phyloP scores from a whole-genome alignment of 2,888 invertebrate species.

The Leptinotarsa rubiginosa region DNA sequence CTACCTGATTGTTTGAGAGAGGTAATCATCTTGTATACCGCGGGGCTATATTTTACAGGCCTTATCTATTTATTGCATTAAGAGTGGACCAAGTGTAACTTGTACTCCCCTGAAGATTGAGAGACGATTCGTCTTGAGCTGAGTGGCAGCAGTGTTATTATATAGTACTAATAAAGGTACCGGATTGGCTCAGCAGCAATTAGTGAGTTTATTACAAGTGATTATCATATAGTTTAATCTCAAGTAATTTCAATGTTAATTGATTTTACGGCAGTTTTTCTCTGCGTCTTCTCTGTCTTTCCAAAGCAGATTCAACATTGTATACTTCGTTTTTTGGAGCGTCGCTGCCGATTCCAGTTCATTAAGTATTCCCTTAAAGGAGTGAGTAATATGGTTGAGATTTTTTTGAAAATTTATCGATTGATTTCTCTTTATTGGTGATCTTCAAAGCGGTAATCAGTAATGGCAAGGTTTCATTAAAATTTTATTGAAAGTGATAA shows the following conservation, averaged over 20 bases:
- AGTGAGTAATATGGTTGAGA: slow-evolving; percentile 12
- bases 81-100: slow-evolving; percentile 49
- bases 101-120: slow-evolving; percentile 6
- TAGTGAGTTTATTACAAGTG: slow-evolving; percentile 65
- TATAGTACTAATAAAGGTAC: slow-evolving; percentile 62
- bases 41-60: slow-evolving; percentile 61
- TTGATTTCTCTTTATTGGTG: slow-evolving; percentile 9
- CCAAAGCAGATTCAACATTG: slow-evolving; percentile 8
- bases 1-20: slow-evolving; percentile 54
- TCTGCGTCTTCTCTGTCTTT: slow-evolving; percentile 28
- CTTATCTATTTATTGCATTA: slow-evolving; percentile 63
- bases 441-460: background rate
- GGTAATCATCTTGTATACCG: slow-evolving; percentile 56
- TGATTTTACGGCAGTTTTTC: slow-evolving; percentile 58
- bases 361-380: slow-evolving; percentile 22
- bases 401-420: slow-evolving; percentile 12
- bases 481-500: slow-evolving; percentile 6
- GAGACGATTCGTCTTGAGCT: slow-evolving; percentile 31
- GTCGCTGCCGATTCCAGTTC: slow-evolving; percentile 16
- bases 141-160: slow-evolving; percentile 56
- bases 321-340: slow-evolving; percentile 16
- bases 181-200: slow-evolving; percentile 63
- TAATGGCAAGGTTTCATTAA: slow-evolving; percentile 5
- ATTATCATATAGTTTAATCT: slow-evolving; percentile 65
- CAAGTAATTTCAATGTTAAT: slow-evolving; percentile 64